Evolutionary conservation across 2,113 vertebrate species (phyloP).

Genomic region (Piaya cayana): DNA sequence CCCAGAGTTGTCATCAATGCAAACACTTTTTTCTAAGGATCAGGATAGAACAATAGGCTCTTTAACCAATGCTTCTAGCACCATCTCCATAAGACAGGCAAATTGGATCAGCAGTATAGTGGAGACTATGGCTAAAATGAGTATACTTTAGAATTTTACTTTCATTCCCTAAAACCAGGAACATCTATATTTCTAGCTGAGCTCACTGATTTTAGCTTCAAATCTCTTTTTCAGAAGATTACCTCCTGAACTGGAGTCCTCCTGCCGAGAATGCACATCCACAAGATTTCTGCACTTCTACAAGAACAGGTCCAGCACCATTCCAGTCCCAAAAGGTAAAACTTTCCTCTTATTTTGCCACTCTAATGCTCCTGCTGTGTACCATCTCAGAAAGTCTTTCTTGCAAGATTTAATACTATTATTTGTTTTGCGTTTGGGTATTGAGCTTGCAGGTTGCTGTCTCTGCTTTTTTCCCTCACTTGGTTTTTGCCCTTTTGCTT

Average conservation of each 20-base stretch:
- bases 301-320: not conserved
- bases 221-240: not conserved
- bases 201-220: not conserved
- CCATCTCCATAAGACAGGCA: not conserved
- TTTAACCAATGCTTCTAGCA: not conserved
- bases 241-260: not conserved
- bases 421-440: not conserved
- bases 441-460: not conserved
- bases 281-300: not conserved
- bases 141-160: not conserved
- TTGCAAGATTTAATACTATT: not conserved
- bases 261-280: not conserved
- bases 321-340: not conserved
- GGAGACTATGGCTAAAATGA: not conserved
- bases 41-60: not conserved
- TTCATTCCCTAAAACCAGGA: not conserved
- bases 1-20: not conserved
- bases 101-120: not conserved
- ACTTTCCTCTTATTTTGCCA: not conserved
- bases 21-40: not conserved
- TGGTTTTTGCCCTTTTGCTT: not conserved
- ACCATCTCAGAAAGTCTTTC: not conserved
- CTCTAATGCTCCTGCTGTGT: not conserved
- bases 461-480: not conserved
- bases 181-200: not conserved